A percentile compares a stretch with the other conserved stretches of the same genome.
Evolutionary conservation across 2,888 invertebrate species (phyloP).

Genomic region (Unio pictorum): DNA sequence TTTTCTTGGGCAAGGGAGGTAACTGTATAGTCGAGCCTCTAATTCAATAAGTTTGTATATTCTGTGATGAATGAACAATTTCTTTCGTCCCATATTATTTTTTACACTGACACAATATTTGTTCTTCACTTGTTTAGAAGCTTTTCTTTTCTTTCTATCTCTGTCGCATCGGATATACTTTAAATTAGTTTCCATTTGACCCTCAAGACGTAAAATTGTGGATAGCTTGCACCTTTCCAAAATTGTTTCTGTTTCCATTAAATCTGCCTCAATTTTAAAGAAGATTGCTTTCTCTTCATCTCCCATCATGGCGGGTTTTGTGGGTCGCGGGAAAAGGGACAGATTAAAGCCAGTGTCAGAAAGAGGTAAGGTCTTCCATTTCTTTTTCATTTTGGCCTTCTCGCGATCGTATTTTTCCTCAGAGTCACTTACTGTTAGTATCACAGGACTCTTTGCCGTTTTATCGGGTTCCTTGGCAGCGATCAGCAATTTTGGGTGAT

Average conservation of each 20-base stretch:
- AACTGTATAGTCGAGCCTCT: slow-evolving; percentile 24
- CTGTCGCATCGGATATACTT: slow-evolving; percentile 39
- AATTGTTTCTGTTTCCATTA: slow-evolving; percentile 27
- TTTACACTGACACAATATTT: slow-evolving; percentile 52
- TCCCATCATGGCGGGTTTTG: slow-evolving; percentile 17
- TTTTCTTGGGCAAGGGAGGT: slow-evolving; percentile 27
- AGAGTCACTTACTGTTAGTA: too few species aligned
- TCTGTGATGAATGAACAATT: slow-evolving; percentile 56
- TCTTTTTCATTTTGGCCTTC: slow-evolving; percentile 39
- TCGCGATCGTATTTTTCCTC: neutral
- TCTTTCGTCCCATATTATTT: slow-evolving; percentile 55
- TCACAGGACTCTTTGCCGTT: too few species aligned
- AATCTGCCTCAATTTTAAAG: slow-evolving; percentile 23
- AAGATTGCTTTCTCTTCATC: slow-evolving; percentile 29
- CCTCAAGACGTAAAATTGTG: slow-evolving; percentile 19
- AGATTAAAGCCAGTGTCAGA: slow-evolving; percentile 49
- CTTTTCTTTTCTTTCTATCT: slow-evolving; percentile 49
- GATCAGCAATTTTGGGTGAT: too few species aligned
- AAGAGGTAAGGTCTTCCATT: slow-evolving; percentile 43
- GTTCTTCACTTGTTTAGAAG: slow-evolving; percentile 58
- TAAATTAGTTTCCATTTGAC: slow-evolving; percentile 30
- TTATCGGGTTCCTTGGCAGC: too few species aligned
- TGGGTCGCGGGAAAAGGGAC: slow-evolving; percentile 48
- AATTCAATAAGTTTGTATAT: slow-evolving; percentile 49
- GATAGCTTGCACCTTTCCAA: slow-evolving; percentile 24